Evolutionary conservation across 2,888 invertebrate genomes (phyloP), one percentile per base, ranked within the genome.

Genomic region (Polymixis lichenea): DNA sequence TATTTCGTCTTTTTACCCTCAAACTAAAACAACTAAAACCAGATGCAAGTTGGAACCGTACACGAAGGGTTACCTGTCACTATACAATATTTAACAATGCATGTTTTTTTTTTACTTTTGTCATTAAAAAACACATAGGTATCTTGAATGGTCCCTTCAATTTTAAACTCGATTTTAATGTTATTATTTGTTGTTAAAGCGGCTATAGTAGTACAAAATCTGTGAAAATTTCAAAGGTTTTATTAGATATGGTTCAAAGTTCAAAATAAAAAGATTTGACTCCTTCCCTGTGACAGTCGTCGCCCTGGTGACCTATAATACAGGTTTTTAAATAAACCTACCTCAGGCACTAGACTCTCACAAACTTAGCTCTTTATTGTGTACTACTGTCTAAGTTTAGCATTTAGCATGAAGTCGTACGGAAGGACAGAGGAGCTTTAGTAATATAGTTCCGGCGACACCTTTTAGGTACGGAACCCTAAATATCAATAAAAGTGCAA

Each of bases 401-500:
- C 38, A 38, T 38, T 38, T 5, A 38, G 38, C 38, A 38, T 38
- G 5, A 25, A 6, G 15, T 56, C 56, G 13, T 25, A 56, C 15
- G 25, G 56, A 55, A 1, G n/a, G 11, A n/a, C 5, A n/a, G 13
- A 0, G 6, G n/a, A n/a, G 13, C 6, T n/a, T n/a, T n/a, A n/a
- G 13, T n/a, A 55, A n/a, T n/a, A 55, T n/a, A n/a, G 13, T 55
- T 4, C n/a, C 5, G n/a, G n/a, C 4, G 55, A n/a, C n/a, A 55
- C 5, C 1, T 1, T 55, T 13, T 55, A 17, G 13, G 17, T 28
- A 28, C 7, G 8, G 28, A 28, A 25, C 28, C 17, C 58, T 8
- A 28, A 82, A 78, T 56, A 76, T 32, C 19, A 56, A 32, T 25
- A 62, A 15, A 1, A 43, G 22, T 28, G 53, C 5, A 15, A 72